phyloP scores from a whole-genome alignment of 2,113 vertebrate genomes.

The Gila orcuttii region DNA sequence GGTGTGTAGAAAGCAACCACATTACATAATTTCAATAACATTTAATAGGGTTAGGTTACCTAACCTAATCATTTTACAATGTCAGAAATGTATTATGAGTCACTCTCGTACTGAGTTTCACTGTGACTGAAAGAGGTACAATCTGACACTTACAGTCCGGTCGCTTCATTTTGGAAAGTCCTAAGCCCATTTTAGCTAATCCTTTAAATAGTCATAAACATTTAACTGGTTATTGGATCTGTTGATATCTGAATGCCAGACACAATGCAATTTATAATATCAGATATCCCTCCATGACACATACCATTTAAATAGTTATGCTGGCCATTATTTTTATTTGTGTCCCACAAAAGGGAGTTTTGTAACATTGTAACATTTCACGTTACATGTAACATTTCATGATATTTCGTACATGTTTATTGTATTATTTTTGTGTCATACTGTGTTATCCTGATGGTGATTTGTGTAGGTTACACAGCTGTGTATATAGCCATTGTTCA shows the following conservation, averaged over 20 bases:
- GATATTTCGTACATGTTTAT: no score
- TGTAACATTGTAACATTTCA: no score
- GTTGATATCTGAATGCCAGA: neutral
- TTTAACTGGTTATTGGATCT: neutral
- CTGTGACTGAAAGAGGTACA: neutral
- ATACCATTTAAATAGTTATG: neutral
- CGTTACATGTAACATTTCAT: no score
- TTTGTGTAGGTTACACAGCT: no score
- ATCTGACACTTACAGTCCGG: neutral
- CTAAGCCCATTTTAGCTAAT: no score
- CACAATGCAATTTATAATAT: neutral
- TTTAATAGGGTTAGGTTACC: neutral
- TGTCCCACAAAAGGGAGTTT: no score
- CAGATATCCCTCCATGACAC: neutral
- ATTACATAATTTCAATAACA: neutral
- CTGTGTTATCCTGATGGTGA: no score
- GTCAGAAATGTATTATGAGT: conserved; percentile 10
- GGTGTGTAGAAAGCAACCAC: neutral
- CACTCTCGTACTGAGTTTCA: neutral
- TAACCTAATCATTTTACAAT: conserved; percentile 2
- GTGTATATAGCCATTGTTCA: no score
- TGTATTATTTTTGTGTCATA: no score
- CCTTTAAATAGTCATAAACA: neutral
- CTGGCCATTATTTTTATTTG: neutral
- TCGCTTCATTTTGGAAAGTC: neutral